Evolutionary conservation across 2,797 vertebrate genomes (phyloP).

Genomic region (Platalea minor): DNA sequence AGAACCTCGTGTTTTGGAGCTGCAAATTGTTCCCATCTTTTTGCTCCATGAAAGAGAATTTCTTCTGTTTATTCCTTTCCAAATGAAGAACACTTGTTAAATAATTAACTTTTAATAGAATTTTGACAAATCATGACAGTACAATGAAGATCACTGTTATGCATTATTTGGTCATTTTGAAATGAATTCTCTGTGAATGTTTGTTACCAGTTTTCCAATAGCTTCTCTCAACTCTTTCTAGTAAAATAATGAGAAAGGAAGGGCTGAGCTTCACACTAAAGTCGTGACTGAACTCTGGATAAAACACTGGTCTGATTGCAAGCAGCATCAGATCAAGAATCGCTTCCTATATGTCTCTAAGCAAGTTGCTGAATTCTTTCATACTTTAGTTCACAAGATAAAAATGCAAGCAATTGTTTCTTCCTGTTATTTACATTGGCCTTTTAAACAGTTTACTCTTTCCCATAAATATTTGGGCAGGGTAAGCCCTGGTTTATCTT

Average conservation of each 20-base stretch:
- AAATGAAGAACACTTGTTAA: not conserved
- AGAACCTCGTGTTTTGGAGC: not conserved
- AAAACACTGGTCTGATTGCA: not conserved
- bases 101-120: not conserved
- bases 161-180: not conserved
- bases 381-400: not conserved
- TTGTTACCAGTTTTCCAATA: not conserved
- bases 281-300: not conserved
- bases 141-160: conserved; percentile 8
- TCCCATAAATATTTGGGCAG: not conserved
- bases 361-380: not conserved
- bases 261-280: not conserved
- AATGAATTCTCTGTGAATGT: not conserved
- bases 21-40: not conserved
- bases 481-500: not conserved
- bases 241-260: not conserved
- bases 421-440: not conserved
- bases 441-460: not conserved
- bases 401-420: not conserved
- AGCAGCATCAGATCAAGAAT: not conserved
- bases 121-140: not conserved
- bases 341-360: not conserved
- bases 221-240: not conserved
- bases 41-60: not conserved
- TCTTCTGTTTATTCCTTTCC: not conserved